Evolutionary conservation across 2,113 vertebrate species (phyloP).

Genomic region (Odocoileus virginianus): DNA sequence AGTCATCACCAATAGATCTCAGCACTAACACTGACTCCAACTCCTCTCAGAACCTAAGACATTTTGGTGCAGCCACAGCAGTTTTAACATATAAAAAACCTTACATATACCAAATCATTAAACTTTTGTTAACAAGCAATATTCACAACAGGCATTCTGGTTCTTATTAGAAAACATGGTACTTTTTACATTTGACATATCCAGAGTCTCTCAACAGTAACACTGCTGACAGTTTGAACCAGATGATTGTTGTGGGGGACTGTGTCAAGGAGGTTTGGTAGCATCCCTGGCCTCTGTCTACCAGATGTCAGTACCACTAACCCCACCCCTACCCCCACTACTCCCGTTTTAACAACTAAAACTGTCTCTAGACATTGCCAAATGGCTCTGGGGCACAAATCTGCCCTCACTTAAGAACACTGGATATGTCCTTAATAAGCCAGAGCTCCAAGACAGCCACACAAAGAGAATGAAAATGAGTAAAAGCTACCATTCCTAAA

Average conservation of each 20-base stretch:
- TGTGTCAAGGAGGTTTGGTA: neutral
- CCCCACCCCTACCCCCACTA: neutral
- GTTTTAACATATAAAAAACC: neutral
- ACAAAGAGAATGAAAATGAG: neutral
- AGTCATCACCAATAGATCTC: neutral
- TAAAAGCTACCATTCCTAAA: neutral
- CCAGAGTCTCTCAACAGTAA: neutral
- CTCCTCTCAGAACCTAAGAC: neutral
- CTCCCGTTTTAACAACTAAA: neutral
- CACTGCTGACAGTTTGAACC: neutral
- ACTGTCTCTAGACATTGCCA: neutral
- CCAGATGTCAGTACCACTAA: neutral
- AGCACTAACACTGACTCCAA: neutral
- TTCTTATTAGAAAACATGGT: neutral
- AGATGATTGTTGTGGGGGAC: neutral
- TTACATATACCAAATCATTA: neutral
- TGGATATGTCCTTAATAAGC: neutral
- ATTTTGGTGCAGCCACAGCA: neutral
- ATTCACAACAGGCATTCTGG: neutral
- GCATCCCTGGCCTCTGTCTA: neutral
- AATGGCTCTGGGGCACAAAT: neutral
- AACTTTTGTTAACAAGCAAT: neutral
- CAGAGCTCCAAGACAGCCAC: neutral
- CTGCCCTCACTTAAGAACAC: neutral
- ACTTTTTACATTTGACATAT: neutral